Conservation (phyloP, 2,888 invertebrate species). For the Melanostoma scalare region DNA sequence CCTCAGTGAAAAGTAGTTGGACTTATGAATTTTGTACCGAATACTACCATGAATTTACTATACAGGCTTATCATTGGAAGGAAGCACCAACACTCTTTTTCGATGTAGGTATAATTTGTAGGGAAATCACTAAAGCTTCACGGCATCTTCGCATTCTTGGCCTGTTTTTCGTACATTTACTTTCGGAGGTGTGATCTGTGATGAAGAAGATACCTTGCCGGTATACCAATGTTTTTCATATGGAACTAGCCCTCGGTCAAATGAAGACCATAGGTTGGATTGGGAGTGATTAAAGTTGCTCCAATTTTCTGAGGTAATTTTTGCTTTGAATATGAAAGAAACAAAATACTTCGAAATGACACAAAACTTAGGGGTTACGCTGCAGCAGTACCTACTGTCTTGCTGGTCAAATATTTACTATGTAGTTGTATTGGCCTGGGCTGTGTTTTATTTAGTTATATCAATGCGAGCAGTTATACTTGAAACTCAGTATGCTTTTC, state of each 20-base stretch:
- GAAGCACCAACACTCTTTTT: too few species aligned
- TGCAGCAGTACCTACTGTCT: slow-evolving; percentile 96
- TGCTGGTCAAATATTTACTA: slow-evolving; percentile 99
- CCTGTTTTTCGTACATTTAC: too few species aligned
- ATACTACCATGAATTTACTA: too few species aligned
- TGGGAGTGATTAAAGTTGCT: slow-evolving; percentile 98
- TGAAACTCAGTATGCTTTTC: neutral
- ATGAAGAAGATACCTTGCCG: too few species aligned
- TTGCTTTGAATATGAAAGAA: neutral
- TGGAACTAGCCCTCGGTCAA: slow-evolving; percentile 98
- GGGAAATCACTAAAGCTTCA: too few species aligned
- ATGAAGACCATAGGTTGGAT: slow-evolving; percentile 97
- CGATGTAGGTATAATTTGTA: too few species aligned
- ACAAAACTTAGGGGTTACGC: slow-evolving; percentile 90
- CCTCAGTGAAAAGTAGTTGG: too few species aligned
- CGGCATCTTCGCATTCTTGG: too few species aligned
- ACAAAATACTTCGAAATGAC: too few species aligned
- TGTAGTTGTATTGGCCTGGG: slow-evolving; percentile 99
- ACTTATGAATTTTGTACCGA: too few species aligned
- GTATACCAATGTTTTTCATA: slow-evolving; percentile 99
- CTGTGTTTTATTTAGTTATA: slow-evolving; percentile 98
- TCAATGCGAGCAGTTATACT: slow-evolving; percentile 90
- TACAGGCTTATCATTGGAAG: too few species aligned
- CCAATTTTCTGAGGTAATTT: slow-evolving; percentile 97
- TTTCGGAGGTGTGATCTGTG: too few species aligned